These are phyloP conservation scores for Tor tambroides DNA, from an alignment of 2,113 vertebrate genomes.

Conservation along the genomic window DNA sequence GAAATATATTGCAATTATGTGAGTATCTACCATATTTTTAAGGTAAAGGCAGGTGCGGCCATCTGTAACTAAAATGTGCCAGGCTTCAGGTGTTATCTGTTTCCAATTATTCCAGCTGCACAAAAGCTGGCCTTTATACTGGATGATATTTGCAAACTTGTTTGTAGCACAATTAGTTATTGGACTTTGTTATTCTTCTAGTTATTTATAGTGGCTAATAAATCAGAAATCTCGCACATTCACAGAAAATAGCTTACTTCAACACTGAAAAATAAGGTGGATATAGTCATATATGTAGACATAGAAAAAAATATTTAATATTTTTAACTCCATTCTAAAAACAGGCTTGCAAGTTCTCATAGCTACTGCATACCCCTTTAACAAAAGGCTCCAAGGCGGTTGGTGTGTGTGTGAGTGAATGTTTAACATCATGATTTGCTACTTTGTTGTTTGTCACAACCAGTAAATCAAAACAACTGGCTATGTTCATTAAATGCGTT, in stretches of 20 bases:
- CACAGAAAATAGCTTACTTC: not conserved
- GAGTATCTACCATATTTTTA: not conserved
- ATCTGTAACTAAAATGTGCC: not conserved
- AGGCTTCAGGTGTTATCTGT: not conserved
- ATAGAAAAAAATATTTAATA: not conserved
- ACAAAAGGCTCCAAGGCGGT: not conserved
- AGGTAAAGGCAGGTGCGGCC: not conserved
- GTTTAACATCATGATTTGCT: constrained; percentile 16
- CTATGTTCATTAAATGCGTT: constrained; percentile 5
- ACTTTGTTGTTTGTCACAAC: constrained; percentile 13
- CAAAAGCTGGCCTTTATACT: not conserved
- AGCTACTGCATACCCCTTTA: not conserved
- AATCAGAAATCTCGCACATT: not conserved
- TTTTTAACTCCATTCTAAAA: not conserved
- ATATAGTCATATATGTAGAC: not conserved
- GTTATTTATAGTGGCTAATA: not conserved
- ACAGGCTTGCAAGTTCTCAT: not conserved
- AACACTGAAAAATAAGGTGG: not conserved
- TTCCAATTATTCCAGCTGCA: not conserved
- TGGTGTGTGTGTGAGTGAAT: not conserved
- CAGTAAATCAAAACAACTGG: constrained; percentile 17
- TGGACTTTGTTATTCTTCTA: not conserved
- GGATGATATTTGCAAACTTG: not conserved
- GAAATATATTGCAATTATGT: not conserved
- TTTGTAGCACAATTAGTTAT: too few species aligned